A percentile compares a stretch with the other conserved stretches of the same genome.
Evolutionary conservation across 2,113 vertebrate species (phyloP).

Genomic region (Odontophorus gujanensis): DNA sequence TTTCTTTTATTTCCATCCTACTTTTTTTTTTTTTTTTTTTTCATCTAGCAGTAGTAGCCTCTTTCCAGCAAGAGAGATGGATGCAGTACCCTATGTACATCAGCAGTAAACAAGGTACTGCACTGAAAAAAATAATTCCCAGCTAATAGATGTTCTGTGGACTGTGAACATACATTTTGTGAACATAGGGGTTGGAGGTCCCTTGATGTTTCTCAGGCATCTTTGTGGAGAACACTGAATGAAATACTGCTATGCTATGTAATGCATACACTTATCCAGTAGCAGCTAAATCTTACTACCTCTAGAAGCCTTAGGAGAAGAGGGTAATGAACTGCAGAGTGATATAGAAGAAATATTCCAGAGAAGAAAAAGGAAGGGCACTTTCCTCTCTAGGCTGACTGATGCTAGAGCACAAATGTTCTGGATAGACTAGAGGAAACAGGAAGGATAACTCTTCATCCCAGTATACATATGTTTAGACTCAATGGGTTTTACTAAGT

Average conservation of each 20-base stretch:
- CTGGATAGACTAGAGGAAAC: conserved; percentile 23
- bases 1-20: not conserved
- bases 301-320: conserved; percentile 19
- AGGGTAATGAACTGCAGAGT: conserved; percentile 43
- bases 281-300: conserved; percentile 7
- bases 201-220: not conserved
- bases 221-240: not conserved
- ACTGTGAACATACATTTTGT: not conserved
- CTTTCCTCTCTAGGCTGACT: conserved; percentile 22
- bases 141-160: not conserved
- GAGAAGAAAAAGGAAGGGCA: conserved; percentile 34
- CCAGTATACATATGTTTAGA: fast-evolving
- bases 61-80: not conserved
- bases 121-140: conserved; percentile 16
- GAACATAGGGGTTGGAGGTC: not conserved
- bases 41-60: not conserved
- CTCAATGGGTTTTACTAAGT: not conserved
- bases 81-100: not conserved
- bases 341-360: not conserved
- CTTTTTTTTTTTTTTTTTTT: not conserved
- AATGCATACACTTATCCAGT: not conserved
- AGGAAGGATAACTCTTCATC: not conserved
- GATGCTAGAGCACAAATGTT: conserved; percentile 11
- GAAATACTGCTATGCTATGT: not conserved
- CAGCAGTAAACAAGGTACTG: not conserved